Base-by-base conservation (phyloP, 2,888 invertebrate species). In the Melipona beecheii region DNA sequence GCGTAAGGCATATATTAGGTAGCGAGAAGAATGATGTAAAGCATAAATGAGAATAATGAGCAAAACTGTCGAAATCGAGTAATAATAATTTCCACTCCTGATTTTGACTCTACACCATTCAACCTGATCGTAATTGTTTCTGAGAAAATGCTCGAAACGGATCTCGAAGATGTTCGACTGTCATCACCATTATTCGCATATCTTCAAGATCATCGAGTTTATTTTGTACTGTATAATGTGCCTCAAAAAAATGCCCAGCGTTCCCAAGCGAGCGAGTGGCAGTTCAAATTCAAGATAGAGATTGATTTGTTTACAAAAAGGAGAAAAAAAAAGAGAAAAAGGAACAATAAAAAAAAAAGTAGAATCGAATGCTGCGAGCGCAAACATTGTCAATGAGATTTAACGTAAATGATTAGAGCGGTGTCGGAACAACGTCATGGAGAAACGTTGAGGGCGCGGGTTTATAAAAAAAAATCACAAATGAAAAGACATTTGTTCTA, bases 401-500 rank as follows among this genome's bases (percentile, higher is more conserved):
- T 52, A 58, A 60, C 68, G 21, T 60, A 50, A 50, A 52, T 62
- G 60, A 66, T 56, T 72, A 64, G 19, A 68, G 72, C 49, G 5
- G 58, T 62, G 62, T 27, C 60, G 24, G 65, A 65, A 36, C 31
- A 74, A 65, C n/a, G n/a, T n/a, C n/a, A n/a, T 24, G 24, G 1
- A 56, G 36, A 54, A 52, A 64, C n/a, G 58, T 27, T 31, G 21
- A 31, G 4, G 56, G 15, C 54, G 49, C 49, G 60, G 62, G 60
- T 49, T 66, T 65, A 24, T 31, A 66, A 49, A 52, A 49, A 52
- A 58, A 54, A 64, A 70, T 65, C 60, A 70, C 43, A 36, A 81
- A 72, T 58, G 62, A 83, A 81, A 86, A 86, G 86, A 86, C 86
- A 86, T 54, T 86, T 86, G 86, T 86, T 86, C 75, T 80, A 86